Conservation (phyloP, 2,888 invertebrate species). For the Drosophila rellima region DNA sequence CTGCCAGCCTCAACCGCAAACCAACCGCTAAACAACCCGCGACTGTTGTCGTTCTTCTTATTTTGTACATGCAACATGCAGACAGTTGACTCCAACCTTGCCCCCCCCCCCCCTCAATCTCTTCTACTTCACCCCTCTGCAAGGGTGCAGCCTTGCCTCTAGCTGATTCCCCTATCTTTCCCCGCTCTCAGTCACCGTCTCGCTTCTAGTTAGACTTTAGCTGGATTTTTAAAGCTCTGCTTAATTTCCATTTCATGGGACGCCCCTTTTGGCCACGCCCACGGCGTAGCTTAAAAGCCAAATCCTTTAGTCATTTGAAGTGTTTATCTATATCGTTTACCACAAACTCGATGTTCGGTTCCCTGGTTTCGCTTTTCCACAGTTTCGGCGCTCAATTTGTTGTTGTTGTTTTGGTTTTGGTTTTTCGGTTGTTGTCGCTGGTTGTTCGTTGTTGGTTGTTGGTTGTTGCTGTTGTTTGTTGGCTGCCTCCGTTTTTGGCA, state of each 20-base stretch:
- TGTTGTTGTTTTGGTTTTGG: conserved; percentile 59
- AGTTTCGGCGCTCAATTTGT: conserved; percentile 54
- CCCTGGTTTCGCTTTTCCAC: conserved; percentile 19
- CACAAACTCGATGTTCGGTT: conserved; percentile 45
- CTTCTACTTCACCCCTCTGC: conserved; percentile 5
- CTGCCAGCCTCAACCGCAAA: conserved; percentile 6
- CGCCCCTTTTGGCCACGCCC: conserved; percentile 46
- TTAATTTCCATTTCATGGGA: conserved; percentile 69
- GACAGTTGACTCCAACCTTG: conserved; percentile 63
- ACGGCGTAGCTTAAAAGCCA: conserved; percentile 43
- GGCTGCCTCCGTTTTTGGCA: conserved; percentile 60
- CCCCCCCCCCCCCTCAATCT: not conserved
- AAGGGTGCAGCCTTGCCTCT: conserved; percentile 39
- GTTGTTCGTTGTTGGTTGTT: conserved; percentile 10
- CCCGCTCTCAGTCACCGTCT: not conserved
- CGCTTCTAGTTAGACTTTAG: conserved; percentile 24
- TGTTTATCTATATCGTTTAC: conserved; percentile 79
- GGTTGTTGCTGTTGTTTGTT: conserved; percentile 4
- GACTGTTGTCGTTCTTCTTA: conserved; percentile 40
- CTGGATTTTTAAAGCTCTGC: conserved; percentile 46
- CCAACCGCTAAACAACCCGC: conserved; percentile 21
- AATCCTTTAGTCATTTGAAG: conserved; percentile 74
- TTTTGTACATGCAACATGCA: conserved; percentile 66
- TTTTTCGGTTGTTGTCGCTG: conserved; percentile 40
- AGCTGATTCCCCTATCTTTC: conserved; percentile 4